Conservation (phyloP, 2,888 invertebrate species). For the Machimus atricapillus region DNA sequence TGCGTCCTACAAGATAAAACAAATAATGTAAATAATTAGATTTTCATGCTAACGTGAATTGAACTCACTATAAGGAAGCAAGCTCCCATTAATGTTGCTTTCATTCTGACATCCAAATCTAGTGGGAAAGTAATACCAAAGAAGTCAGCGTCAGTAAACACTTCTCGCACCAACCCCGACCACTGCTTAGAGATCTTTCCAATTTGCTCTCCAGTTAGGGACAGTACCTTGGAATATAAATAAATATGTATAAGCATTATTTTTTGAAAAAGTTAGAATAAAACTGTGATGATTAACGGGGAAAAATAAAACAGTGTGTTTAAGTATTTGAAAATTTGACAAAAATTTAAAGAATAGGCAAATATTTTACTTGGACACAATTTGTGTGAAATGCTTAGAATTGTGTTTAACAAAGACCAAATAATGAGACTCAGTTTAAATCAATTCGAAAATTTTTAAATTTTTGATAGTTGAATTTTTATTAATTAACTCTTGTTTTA, state of each 20-base stretch:
- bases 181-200: constrained; percentile 91
- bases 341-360: too few relatives aligned
- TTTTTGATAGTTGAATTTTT: too few relatives aligned
- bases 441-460: too few relatives aligned
- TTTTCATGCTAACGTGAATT: background rate
- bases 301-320: background rate
- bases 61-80: constrained; percentile 82
- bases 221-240: constrained; percentile 69
- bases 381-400: too few relatives aligned
- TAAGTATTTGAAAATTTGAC: too few relatives aligned
- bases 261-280: too few relatives aligned
- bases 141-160: constrained; percentile 85
- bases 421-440: too few relatives aligned
- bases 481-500: too few relatives aligned
- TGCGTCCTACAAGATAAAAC: constrained; percentile 66
- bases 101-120: constrained; percentile 86
- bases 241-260: background rate
- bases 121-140: constrained; percentile 91
- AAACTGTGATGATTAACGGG: too few relatives aligned
- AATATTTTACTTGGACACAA: too few relatives aligned
- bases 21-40: background rate
- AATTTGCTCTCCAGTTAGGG: constrained; percentile 79
- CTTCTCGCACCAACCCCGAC: constrained; percentile 82
- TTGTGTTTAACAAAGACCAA: too few relatives aligned
- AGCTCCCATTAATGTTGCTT: constrained; percentile 80